These are phyloP conservation scores for Liparis tanakae DNA, from an alignment of 2,797 vertebrate genomes.

Conservation along the genomic window DNA sequence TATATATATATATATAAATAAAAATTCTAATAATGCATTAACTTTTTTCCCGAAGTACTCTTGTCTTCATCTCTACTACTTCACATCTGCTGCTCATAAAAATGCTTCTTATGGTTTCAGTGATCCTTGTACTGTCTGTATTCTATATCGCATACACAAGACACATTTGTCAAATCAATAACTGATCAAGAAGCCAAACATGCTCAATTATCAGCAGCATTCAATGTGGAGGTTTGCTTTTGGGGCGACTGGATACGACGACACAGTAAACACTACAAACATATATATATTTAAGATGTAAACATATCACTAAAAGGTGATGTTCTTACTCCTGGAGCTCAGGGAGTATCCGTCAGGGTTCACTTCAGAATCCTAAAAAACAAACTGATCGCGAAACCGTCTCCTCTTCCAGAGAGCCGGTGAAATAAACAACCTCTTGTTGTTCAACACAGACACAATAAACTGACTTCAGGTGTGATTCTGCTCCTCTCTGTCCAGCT, in stretches of 20 bases:
- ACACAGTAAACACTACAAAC: background rate
- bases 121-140: background rate
- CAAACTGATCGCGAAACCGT: background rate
- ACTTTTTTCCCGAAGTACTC: too few species aligned
- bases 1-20: too few species aligned
- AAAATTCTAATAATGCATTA: too few species aligned
- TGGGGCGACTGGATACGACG: background rate
- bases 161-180: background rate
- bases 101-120: background rate
- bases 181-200: background rate
- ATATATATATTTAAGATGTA: background rate
- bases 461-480: background rate
- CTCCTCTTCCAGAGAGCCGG: background rate
- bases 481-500: background rate
- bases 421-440: background rate
- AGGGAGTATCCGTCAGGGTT: too few species aligned
- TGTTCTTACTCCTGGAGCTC: conserved; percentile 6
- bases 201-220: background rate
- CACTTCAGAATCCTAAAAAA: background rate
- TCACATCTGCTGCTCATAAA: background rate
- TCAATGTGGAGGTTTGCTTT: background rate
- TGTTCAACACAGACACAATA: background rate
- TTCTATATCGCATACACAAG: background rate
- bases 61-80: background rate
- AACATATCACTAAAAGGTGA: too few species aligned